phyloP scores from a whole-genome alignment of 2,888 invertebrate genomes.

The Emmelina monodactyla region DNA sequence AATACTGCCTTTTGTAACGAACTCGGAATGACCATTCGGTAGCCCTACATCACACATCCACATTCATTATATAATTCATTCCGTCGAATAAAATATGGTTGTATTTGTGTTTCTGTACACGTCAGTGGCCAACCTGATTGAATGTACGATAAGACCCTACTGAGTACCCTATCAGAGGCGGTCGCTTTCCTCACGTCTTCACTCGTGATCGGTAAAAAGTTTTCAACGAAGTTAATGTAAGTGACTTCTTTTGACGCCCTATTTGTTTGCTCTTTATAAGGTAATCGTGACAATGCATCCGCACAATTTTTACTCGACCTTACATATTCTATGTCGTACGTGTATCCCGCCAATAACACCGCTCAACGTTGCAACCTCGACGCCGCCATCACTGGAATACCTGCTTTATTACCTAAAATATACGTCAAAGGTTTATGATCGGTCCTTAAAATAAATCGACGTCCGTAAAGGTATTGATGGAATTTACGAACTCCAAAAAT shows the following conservation, averaged over 20 bases:
- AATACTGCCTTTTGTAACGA: too few relatives aligned
- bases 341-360: constrained; percentile 12
- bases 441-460: constrained; percentile 13
- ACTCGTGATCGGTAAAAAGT: constrained; percentile 5
- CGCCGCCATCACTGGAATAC: constrained; percentile 11
- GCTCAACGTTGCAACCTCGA: constrained; percentile 12
- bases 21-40: too few relatives aligned
- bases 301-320: constrained; percentile 9
- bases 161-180: not conserved
- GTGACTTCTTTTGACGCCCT: not conserved
- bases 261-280: not conserved
- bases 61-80: too few relatives aligned
- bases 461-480: constrained; percentile 15
- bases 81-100: too few relatives aligned
- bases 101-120: too few relatives aligned
- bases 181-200: not conserved
- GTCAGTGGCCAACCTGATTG: too few relatives aligned
- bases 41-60: too few relatives aligned
- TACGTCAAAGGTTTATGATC: too few relatives aligned
- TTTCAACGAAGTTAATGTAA: constrained; percentile 6
- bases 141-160: constrained; percentile 1
- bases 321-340: constrained; percentile 13
- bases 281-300: constrained; percentile 9
- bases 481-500: too few relatives aligned
- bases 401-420: constrained; percentile 13